Conservation (phyloP, 2,888 invertebrate genomes). For the Lissocephala sabroskyi region DNA sequence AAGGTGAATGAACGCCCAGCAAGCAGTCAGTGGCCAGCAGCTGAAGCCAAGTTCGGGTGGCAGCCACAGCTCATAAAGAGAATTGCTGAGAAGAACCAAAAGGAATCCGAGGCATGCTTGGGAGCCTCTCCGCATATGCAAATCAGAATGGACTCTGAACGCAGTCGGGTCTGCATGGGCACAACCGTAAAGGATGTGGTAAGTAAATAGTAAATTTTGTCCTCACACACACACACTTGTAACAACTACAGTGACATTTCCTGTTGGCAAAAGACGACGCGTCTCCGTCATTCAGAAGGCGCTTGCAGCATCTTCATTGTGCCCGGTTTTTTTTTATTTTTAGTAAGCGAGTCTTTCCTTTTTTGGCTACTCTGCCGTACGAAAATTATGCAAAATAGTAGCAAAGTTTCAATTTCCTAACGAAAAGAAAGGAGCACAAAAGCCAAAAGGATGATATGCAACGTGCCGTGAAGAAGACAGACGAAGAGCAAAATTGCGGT, state of each 20-base stretch:
- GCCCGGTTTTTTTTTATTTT: neutral
- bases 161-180: too few relatives aligned
- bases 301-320: slow-evolving; percentile 18
- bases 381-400: slow-evolving; percentile 65
- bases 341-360: too few relatives aligned
- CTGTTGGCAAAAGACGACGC: slow-evolving; percentile 48
- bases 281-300: slow-evolving; percentile 56
- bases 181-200: slow-evolving; percentile 51
- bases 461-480: slow-evolving; percentile 34
- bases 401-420: slow-evolving; percentile 60
- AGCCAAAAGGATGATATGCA: too few relatives aligned
- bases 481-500: slow-evolving; percentile 59
- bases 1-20: slow-evolving; percentile 42
- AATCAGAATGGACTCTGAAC: slow-evolving; percentile 14
- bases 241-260: slow-evolving; percentile 53
- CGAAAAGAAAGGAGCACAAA: slow-evolving; percentile 12
- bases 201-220: slow-evolving; percentile 61
- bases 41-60: too few relatives aligned
- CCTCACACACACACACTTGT: slow-evolving; percentile 38
- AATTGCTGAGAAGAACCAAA: too few relatives aligned
- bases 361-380: slow-evolving; percentile 26
- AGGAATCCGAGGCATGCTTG: too few relatives aligned
- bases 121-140: slow-evolving; percentile 28
- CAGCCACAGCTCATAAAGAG: too few relatives aligned
- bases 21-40: too few relatives aligned